A percentile compares a stretch with the other conserved stretches of the same genome.
phyloP scores from a whole-genome alignment of 2,113 vertebrate genomes.

The Alectura lathami region DNA sequence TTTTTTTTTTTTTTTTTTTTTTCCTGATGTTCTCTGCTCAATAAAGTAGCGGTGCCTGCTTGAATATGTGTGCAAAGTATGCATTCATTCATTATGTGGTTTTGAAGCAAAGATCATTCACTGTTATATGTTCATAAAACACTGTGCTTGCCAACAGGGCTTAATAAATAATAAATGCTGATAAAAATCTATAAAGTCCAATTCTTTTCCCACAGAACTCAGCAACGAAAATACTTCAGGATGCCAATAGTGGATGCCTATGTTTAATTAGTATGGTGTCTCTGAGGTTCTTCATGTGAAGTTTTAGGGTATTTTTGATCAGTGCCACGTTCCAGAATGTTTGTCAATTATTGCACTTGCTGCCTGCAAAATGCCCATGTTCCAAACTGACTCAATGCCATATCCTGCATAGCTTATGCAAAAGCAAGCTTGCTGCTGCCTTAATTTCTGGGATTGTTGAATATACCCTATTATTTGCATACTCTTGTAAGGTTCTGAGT shows the following conservation, averaged over 20 bases:
- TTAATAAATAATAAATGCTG: conserved; percentile 63
- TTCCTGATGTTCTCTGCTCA: not conserved
- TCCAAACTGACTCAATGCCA: not conserved
- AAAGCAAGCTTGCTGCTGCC: conserved; percentile 5
- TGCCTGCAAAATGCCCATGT: not conserved
- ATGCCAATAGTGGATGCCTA: not conserved
- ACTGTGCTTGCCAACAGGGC: conserved; percentile 32
- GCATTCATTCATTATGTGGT: conserved; percentile 43
- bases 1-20: not conserved
- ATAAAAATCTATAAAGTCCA: conserved; percentile 60
- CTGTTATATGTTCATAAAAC: conserved; percentile 50
- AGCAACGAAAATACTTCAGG: not conserved
- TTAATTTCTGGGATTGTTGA: conserved; percentile 20
- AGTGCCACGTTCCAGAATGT: not conserved
- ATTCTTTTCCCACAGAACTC: conserved; percentile 40
- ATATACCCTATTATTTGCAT: conserved; percentile 55
- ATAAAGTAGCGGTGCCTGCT: not conserved
- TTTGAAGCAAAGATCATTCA: conserved; percentile 34
- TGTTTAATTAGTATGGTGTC: not conserved
- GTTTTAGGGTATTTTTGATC: conserved; percentile 10
- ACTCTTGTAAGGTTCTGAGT: conserved; percentile 11
- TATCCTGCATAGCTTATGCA: conserved; percentile 48
- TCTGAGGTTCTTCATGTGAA: not conserved
- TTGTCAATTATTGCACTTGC: not conserved
- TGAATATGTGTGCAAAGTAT: not conserved